A percentile compares a stretch with the other conserved stretches of the same genome.
Conservation (phyloP, 2,797 vertebrate species). For the Xyrichtys novacula region DNA sequence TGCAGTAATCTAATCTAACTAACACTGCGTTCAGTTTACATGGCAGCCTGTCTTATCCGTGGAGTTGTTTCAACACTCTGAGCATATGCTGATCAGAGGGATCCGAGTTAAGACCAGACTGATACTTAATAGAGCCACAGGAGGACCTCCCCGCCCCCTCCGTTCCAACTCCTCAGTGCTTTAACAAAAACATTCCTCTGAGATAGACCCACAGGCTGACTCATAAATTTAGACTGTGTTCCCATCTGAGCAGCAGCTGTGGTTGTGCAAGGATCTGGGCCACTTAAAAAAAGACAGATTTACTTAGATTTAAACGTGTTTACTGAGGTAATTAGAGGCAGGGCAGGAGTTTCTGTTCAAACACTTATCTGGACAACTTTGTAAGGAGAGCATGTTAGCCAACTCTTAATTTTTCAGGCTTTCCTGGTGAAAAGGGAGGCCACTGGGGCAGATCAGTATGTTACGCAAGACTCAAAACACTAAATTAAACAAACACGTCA, state of each 20-base stretch:
- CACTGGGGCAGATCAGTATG: background rate
- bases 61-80: slow-evolving; percentile 1
- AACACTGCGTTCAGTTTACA: background rate
- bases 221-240: slow-evolving; percentile 69
- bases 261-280: slow-evolving; percentile 6
- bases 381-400: background rate
- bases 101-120: slow-evolving; percentile 17
- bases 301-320: slow-evolving; percentile 23
- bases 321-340: slow-evolving; percentile 29
- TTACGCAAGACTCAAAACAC: background rate
- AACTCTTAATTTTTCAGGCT: background rate
- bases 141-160: background rate
- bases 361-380: background rate
- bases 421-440: background rate
- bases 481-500: background rate
- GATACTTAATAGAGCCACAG: slow-evolving; percentile 36
- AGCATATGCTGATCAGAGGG: slow-evolving; percentile 10
- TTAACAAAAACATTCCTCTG: slow-evolving; percentile 76
- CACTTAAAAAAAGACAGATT: slow-evolving; percentile 17
- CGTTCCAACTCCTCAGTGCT: slow-evolving; percentile 42
- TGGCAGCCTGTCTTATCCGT: slow-evolving; percentile 4
- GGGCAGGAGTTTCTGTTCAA: slow-evolving; percentile 4
- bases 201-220: slow-evolving; percentile 62
- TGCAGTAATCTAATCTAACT: slow-evolving; percentile 27
- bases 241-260: slow-evolving; percentile 30